Evolutionary conservation across 2,113 vertebrate genomes (phyloP), one percentile per base, ranked within the genome.

Genomic region (Ondatra zibethicus): DNA sequence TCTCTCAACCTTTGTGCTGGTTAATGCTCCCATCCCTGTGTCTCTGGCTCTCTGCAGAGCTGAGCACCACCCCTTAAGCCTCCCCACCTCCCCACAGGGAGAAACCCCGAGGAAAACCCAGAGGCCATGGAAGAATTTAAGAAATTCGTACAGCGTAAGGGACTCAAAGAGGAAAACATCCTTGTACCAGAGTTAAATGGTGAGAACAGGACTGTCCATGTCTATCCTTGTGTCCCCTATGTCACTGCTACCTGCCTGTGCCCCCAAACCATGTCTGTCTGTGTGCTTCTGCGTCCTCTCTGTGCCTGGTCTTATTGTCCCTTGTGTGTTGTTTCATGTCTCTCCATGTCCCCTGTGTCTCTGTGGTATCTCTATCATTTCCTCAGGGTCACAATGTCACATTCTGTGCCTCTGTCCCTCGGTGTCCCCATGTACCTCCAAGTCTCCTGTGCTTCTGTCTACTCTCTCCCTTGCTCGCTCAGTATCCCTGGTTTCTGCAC

Each of bases 101-200:
- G 42, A 47, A 50, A 3, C 52, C 21, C 47, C 0, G 33, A 84
- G 3, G 0, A 39, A 42, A 95, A 50, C 76, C 13, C 2, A 3
- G 76, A 89, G 39, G 91, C 93, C 36, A 47, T 96, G 91, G 63
- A 96, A 42, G 88, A 82, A 25, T 96, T 96, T 88, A 39, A 21
- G 81, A 84, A 85, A 50, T 78, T 84, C 3, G 0, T 2, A 3
- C 33, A 21, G 76, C 3, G 0, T 23, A 88, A 55, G 39, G 33
- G 77, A 16, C 13, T 95, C 11, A 4, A 2, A 0, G 29, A 7
- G 4, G 23, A 82, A 17, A 47, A 70, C 47, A 45, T 96, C 13
- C 13, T 66, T 50, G 9, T 17, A 1, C 92, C 85, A 0, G 14
- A 47, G 4, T 91, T 52, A 33, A 68, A 0, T 0, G 80, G 94